Percentiles rank a stretch among this genome's conserved stretches.
Conservation (phyloP, 2,797 vertebrate genomes). For the Hylomyscus alleni region DNA sequence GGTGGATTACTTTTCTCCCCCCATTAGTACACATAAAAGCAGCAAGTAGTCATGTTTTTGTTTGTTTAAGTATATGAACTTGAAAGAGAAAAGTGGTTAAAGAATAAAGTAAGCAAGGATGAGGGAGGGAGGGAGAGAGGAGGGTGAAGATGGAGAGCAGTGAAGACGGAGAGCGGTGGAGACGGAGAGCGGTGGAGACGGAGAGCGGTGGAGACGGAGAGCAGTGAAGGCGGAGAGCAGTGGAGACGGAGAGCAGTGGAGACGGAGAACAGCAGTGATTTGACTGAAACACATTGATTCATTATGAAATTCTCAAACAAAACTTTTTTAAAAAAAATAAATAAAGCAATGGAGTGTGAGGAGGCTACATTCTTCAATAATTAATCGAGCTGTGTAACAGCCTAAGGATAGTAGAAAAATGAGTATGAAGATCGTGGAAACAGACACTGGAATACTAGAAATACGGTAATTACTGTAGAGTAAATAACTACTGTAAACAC, state of each 20-base stretch:
- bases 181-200: too few species aligned
- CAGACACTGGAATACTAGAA: neutral
- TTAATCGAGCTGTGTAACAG: neutral
- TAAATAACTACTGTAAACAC: neutral
- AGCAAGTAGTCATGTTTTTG: neutral
- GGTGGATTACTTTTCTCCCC: neutral
- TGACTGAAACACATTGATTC: neutral
- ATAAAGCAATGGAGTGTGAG: neutral
- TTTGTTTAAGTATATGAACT: neutral
- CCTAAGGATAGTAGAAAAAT: neutral
- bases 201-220: too few species aligned
- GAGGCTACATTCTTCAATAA: neutral
- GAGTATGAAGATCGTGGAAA: neutral
- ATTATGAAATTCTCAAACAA: neutral
- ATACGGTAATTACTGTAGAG: neutral
- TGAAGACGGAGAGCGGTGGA: too few species aligned
- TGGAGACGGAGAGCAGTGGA: rapidly evolving
- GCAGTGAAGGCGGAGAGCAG: too few species aligned
- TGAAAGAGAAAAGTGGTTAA: neutral
- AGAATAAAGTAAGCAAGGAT: too few species aligned
- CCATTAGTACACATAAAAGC: neutral
- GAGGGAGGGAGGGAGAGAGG: neutral
- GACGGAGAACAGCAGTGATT: neutral
- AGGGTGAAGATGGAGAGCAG: too few species aligned
- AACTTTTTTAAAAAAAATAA: neutral